phyloP scores from a whole-genome alignment of 2,113 vertebrate species.

The Apus apus region DNA sequence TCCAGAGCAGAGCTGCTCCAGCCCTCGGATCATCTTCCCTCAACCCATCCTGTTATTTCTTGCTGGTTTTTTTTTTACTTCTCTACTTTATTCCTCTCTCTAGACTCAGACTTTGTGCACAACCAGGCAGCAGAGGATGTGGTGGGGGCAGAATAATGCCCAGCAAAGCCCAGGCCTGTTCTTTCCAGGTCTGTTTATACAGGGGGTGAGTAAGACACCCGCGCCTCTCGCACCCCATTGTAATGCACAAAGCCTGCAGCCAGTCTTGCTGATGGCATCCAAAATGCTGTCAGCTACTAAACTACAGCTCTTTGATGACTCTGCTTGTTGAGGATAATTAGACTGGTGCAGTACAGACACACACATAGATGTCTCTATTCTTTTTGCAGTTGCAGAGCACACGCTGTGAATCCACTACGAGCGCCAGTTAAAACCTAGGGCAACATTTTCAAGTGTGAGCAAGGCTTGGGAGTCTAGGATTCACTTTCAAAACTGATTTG shows the following conservation, averaged over 20 bases:
- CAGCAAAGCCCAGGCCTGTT: background rate
- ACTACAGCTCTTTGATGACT: conserved; percentile 59
- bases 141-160: background rate
- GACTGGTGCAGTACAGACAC: conserved; percentile 57
- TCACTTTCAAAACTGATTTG: background rate
- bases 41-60: background rate
- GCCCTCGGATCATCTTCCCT: background rate
- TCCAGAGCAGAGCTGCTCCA: no score
- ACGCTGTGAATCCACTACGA: conserved; percentile 42
- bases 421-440: background rate
- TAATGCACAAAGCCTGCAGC: conserved; percentile 36
- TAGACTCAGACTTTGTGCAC: background rate
- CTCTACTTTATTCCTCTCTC: background rate
- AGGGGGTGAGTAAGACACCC: conserved; percentile 10
- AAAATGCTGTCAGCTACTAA: conserved; percentile 50
- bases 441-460: background rate
- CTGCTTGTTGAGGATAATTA: conserved; percentile 71
- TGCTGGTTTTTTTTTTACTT: background rate
- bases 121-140: rapidly evolving
- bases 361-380: conserved; percentile 61
- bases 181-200: background rate
- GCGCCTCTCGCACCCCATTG: background rate
- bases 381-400: background rate
- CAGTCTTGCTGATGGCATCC: conserved; percentile 46
- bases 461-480: background rate